Percentiles rank a stretch among this genome's conserved stretches.
Evolutionary conservation across 1,140 invertebrate species (phyloP).

Genomic region (Drosophila aff.): DNA sequence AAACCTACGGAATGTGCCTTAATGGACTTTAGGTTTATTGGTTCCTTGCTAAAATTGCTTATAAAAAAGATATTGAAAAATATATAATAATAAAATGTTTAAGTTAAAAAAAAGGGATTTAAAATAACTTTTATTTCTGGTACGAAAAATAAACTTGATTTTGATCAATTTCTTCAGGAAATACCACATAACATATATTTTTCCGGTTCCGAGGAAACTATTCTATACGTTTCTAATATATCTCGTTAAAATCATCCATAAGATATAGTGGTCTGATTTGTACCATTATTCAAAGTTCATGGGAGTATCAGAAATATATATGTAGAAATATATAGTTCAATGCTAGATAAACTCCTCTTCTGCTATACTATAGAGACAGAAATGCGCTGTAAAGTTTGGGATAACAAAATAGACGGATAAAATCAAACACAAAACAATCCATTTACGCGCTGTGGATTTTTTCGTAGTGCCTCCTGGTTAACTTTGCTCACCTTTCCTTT

Average conservation of each 20-base stretch:
- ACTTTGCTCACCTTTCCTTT: slow-evolving; percentile 59
- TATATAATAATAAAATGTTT: background rate
- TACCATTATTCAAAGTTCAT: too few relatives aligned
- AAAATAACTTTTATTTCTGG: too few relatives aligned
- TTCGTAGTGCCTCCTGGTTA: slow-evolving; percentile 26
- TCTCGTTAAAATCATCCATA: background rate
- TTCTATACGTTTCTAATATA: background rate
- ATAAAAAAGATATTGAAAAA: background rate
- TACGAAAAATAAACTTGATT: background rate
- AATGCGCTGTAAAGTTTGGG: background rate
- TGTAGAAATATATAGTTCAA: background rate
- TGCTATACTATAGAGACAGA: background rate
- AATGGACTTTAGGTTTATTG: too few relatives aligned
- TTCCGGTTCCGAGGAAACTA: background rate
- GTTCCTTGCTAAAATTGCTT: too few relatives aligned
- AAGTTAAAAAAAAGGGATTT: background rate
- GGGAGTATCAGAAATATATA: too few relatives aligned
- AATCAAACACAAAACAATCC: background rate
- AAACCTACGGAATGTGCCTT: too few relatives aligned
- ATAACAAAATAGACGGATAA: background rate
- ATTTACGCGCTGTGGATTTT: background rate
- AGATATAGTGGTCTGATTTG: too few relatives aligned
- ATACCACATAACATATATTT: too few relatives aligned
- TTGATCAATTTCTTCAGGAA: background rate
- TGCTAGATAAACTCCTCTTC: background rate